These are phyloP conservation scores for Oreochromis spilurus DNA, from an alignment of 2,113 vertebrate species.

Conservation along the genomic window DNA sequence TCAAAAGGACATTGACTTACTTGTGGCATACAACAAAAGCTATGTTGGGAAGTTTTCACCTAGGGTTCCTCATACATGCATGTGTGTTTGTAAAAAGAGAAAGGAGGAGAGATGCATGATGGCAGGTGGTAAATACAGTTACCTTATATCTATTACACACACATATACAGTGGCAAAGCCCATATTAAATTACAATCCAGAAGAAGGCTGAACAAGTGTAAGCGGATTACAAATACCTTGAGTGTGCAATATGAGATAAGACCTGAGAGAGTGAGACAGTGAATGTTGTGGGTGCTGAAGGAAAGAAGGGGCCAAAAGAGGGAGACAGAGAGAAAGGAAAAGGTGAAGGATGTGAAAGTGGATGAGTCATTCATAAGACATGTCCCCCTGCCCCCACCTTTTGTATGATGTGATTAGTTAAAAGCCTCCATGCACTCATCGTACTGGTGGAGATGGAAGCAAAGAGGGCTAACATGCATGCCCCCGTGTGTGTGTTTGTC, in stretches of 20 bases:
- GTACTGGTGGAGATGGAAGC: slow-evolving; percentile 9
- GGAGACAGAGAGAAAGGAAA: slow-evolving; percentile 15
- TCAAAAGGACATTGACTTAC: not conserved
- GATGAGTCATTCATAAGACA: slow-evolving; percentile 41
- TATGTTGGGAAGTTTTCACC: not conserved
- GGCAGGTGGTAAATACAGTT: slow-evolving; percentile 35
- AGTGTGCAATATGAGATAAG: slow-evolving; percentile 58
- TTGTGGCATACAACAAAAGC: not conserved
- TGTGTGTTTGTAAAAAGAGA: not conserved
- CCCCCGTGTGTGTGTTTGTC: not conserved
- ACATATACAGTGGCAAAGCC: not conserved
- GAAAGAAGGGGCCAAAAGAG: not conserved
- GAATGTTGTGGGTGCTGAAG: not conserved
- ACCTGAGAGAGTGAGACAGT: slow-evolving; percentile 4
- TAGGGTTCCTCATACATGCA: not conserved
- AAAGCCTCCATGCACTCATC: slow-evolving; percentile 40
- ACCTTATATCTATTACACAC: slow-evolving; percentile 28
- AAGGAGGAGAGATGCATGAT: not conserved
- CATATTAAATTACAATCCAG: slow-evolving; percentile 52
- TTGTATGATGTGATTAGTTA: slow-evolving; percentile 54
- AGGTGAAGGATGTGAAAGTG: not conserved
- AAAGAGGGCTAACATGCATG: not conserved
- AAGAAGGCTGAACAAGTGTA: slow-evolving; percentile 55
- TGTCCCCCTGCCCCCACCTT: slow-evolving; percentile 11
- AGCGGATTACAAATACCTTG: slow-evolving; percentile 64